Conservation (phyloP, 2,888 invertebrate species). For the Polyommatus icarus region DNA sequence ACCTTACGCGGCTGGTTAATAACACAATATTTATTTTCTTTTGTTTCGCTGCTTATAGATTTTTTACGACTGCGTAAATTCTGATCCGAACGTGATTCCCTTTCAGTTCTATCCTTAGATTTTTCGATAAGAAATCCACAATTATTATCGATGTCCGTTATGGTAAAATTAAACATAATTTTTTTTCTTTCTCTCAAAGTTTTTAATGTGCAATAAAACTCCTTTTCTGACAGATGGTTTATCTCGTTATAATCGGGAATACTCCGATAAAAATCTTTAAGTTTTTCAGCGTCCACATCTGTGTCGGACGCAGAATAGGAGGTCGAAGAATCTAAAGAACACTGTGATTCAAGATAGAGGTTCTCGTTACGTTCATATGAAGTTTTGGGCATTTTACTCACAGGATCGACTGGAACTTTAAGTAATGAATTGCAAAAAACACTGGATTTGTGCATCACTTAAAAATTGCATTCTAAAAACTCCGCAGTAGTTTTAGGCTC, state of each 20-base stretch:
- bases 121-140: slow-evolving; percentile 41
- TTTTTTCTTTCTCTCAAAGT: slow-evolving; percentile 83
- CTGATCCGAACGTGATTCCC: background rate
- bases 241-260: slow-evolving; percentile 90
- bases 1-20: slow-evolving; percentile 2
- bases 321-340: slow-evolving; percentile 64
- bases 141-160: slow-evolving; percentile 60
- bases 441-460: slow-evolving; percentile 79
- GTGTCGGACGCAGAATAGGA: slow-evolving; percentile 55
- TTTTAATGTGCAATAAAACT: slow-evolving; percentile 87
- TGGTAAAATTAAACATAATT: slow-evolving; percentile 64
- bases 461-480: slow-evolving; percentile 35
- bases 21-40: background rate
- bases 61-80: background rate
- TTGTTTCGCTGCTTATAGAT: background rate
- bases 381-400: slow-evolving; percentile 85
- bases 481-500: background rate
- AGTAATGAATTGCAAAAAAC: slow-evolving; percentile 86
- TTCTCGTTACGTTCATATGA: slow-evolving; percentile 82
- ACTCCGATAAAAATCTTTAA: slow-evolving; percentile 87
- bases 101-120: background rate
- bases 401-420: slow-evolving; percentile 86
- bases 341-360: slow-evolving; percentile 55
- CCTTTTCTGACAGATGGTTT: slow-evolving; percentile 86
- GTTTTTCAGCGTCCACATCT: slow-evolving; percentile 77